Base-by-base conservation (phyloP, 2,797 vertebrate genomes). In the Sebastes hopkinsi region DNA sequence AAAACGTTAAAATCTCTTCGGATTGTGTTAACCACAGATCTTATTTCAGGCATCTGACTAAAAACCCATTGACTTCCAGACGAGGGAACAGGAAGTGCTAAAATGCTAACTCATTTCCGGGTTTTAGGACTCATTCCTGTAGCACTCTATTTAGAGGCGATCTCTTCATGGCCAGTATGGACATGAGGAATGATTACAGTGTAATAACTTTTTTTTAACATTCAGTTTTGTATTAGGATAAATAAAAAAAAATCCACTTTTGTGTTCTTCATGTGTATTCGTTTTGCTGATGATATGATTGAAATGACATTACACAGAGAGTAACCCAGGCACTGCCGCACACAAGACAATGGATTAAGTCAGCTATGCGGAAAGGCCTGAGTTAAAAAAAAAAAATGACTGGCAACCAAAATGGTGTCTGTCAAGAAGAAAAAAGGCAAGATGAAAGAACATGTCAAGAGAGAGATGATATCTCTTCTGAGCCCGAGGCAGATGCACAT, bases 371-470 rank as follows among this genome's bases (percentile, higher is more conserved):
- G 78, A 89, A 83, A 89, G 87, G 72, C 81, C 75, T 67, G n/a
- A 67, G 82, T 72, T 8, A 67, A 83, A 81, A 76, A 22, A 38
- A 88, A 83, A 87, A 86, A 84, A 77, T 87, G 88, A 93, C 91
- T 91, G 92, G 89, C 88, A 92, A 90, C 90, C 83, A 90, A 92
- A 94, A 93, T 90, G 79, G 89, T 88, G 89, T 92, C 92, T 95
- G 94, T 95, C 94, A 96, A 86, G 81, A 87, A 86, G 92, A 89
- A 89, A 91, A 91, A 92, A 93, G 90, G 83, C 83, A 89, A 93
- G 93, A 95, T 94, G 92, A 94, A 94, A 95, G 92, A 94, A 92
- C 91, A 92, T 94, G 92, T 95, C 93, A 94, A 89, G 80, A 84
- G 84, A 94, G 85, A 88, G 94, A 94, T 95, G 91, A 95, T 95